A percentile compares a stretch with the other conserved stretches of the same genome.
Evolutionary conservation across 2,888 invertebrate species (phyloP).

Genomic region (Muschampia plurimacula): DNA sequence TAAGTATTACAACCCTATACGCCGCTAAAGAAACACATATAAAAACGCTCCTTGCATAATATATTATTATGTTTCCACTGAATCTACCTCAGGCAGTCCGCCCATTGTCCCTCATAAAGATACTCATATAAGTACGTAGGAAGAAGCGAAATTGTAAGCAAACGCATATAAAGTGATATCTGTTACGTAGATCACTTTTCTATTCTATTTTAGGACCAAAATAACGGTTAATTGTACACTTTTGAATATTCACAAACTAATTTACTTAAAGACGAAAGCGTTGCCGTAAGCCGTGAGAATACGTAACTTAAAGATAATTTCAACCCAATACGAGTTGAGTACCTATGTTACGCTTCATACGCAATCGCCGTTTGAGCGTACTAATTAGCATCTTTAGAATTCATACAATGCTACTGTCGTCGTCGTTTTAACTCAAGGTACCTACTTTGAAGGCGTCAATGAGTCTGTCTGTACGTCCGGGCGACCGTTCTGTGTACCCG

Average conservation of each 20-base stretch:
- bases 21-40: not conserved
- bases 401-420: conserved; percentile 6
- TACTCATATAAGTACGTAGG: conserved; percentile 24
- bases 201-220: conserved; percentile 11
- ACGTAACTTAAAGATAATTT: conserved; percentile 3
- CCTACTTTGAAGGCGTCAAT: conserved; percentile 13
- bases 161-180: conserved; percentile 14
- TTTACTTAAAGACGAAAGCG: conserved; percentile 17
- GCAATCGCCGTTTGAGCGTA: conserved; percentile 9
- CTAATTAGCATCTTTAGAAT: conserved; percentile 33
- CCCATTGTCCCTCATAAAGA: conserved; percentile 19
- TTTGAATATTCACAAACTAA: conserved; percentile 28
- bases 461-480: not conserved
- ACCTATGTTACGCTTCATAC: conserved; percentile 1
- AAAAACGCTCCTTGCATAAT: conserved; percentile 8
- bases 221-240: conserved; percentile 17
- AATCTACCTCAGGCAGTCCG: conserved; percentile 4
- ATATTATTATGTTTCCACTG: conserved; percentile 11
- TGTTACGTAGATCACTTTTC: conserved; percentile 18
- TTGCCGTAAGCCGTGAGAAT: not conserved
- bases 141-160: conserved; percentile 25
- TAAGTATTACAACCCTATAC: too few species aligned
- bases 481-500: not conserved
- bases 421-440: not conserved
- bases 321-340: not conserved